Conservation (phyloP, 2,113 vertebrate species). For the Mustelus asterias region DNA sequence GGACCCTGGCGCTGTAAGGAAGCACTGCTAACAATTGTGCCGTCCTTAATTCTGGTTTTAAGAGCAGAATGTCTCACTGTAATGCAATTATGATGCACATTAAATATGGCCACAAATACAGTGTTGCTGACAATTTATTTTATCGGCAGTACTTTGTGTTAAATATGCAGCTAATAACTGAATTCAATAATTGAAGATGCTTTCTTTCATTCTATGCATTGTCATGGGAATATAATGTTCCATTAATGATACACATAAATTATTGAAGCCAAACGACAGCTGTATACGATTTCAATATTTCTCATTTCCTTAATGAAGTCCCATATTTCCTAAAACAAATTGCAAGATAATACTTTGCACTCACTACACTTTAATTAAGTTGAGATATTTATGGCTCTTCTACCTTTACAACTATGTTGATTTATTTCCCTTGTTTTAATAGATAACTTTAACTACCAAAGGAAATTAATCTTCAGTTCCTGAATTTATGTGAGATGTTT, state of each 20-base stretch:
- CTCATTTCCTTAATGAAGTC: constrained; percentile 8
- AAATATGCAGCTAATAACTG: background rate
- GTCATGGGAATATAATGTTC: constrained; percentile 16
- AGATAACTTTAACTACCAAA: background rate
- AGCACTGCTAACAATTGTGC: no score
- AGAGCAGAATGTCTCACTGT: background rate
- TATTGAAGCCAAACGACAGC: background rate
- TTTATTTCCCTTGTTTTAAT: background rate
- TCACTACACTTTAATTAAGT: background rate
- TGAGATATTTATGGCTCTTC: background rate
- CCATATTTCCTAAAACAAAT: background rate
- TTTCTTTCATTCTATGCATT: background rate
- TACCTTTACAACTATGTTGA: background rate
- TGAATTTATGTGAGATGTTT: background rate
- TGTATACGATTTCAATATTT: background rate
- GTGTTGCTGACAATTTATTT: background rate
- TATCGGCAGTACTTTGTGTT: constrained; percentile 1
- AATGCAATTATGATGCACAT: background rate
- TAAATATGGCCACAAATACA: background rate
- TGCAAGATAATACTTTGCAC: background rate
- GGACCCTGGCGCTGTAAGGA: no score
- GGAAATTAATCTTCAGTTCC: background rate
- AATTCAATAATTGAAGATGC: background rate
- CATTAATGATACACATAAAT: constrained; percentile 8
- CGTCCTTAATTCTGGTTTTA: no score